Evolutionary conservation across 2,797 vertebrate genomes (phyloP), one percentile per base, ranked within the genome.

Genomic region (Siniperca scherzeri): DNA sequence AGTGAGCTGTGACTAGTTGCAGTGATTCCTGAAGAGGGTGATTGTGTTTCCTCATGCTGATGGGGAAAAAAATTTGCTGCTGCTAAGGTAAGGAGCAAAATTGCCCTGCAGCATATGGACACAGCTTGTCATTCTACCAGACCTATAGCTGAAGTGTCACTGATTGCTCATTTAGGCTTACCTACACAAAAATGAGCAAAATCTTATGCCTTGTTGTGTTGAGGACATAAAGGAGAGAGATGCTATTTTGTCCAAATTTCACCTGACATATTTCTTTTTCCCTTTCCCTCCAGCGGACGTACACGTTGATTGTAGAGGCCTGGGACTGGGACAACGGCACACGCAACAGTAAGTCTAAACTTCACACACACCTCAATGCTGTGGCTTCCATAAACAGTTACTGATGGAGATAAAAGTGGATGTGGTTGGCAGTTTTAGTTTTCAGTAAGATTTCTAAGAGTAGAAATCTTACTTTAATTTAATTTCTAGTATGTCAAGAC

Each of bases 261-360:
- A 16, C 19, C 27, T 74, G 60, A 87, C 67, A 30, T 11, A 21
- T 68, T 72, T 59, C 1, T 75, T 46, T 59, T 56, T 48, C 68
- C 50, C 25, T 36, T 67, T 73, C 74, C 80, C 86, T 91, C 68
- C 92, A 99, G 99, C 97, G 98, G 85, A 96, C 97, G 0, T 99
- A 96, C 92, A 98, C 98, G 0, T 92, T 99, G 93, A 96, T 99
- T 30, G 86, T 99, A 68, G 97, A 98, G 90, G 98, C 98, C 62
- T 97, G 96, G 97, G 98, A 99, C 90, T 98, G 97, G 98, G 98
- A 99, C 95, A 99, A 99, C 73, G 82, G 74, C 78, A 99, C 98
- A 16, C 96, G 93, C 48, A 89, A 93, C 82, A 94, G 98, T 99
- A 94, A 98, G 98, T 98, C 85, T 42, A 30, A 55, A 46, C 48